phyloP scores from a whole-genome alignment of 2,113 vertebrate genomes.

The Nesogale talazaci region DNA sequence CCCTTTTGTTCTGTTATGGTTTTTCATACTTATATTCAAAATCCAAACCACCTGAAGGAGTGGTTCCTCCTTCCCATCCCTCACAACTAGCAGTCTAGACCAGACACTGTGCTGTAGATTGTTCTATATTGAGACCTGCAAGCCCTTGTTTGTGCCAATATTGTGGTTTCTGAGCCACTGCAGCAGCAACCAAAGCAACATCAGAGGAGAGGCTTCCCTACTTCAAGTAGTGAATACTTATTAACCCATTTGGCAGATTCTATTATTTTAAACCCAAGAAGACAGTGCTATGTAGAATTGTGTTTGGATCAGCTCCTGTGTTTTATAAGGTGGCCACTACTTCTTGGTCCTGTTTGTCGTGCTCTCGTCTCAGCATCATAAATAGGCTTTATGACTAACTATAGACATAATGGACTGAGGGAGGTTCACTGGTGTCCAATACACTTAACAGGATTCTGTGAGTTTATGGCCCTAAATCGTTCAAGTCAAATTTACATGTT shows the following conservation, averaged over 20 bases:
- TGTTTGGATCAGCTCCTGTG: not conserved
- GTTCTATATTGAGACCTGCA: not conserved
- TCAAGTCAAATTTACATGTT: not conserved
- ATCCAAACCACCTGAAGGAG: not conserved
- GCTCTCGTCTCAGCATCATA: slow-evolving; percentile 51
- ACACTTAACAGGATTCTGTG: not conserved
- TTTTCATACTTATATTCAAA: not conserved
- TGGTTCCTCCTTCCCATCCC: not conserved
- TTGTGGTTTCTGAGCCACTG: slow-evolving; percentile 51
- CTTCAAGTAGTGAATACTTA: not conserved
- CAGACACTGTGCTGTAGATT: not conserved
- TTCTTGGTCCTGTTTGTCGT: not conserved
- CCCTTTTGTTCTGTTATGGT: not conserved
- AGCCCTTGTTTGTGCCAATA: slow-evolving; percentile 48
- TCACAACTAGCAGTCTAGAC: not conserved
- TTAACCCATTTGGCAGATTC: not conserved
- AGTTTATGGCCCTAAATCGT: slow-evolving; percentile 13
- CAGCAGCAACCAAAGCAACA: slow-evolving; percentile 45
- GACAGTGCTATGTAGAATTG: not conserved
- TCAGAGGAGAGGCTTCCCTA: not conserved
- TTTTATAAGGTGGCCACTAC: not conserved
- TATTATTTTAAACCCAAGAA: not conserved
- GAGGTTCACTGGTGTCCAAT: not conserved
- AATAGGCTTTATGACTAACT: slow-evolving; percentile 58
- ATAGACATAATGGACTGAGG: not conserved